Base-by-base conservation (phyloP, 2,888 invertebrate genomes). In the Coelogynopora nodosa region DNA sequence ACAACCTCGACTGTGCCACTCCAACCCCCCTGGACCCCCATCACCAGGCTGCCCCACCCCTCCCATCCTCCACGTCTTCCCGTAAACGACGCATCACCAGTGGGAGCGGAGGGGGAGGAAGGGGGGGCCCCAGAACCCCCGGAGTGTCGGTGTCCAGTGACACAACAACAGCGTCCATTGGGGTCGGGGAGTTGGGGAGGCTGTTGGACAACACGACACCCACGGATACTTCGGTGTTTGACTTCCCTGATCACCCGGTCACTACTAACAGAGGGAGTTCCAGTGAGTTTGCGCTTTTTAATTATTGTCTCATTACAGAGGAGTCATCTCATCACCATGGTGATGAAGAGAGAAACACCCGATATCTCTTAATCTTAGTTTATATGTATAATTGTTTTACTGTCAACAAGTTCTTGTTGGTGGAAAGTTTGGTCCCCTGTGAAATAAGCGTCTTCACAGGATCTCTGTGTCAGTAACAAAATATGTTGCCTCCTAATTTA, bases 141-240 rank as follows among this genome's bases (percentile, higher is more conserved):
- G 18, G 74, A 5, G 18, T 26, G 18, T n/a, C 18, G 18, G 5
- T 74, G 2, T 74, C 74, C 5, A 74, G 74, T 74, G 74, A 74
- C 23, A 74, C 74, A 26, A 49, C 49, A 18, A n/a, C n/a, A n/a
- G n/a, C n/a, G n/a, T n/a, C n/a, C n/a, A n/a, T n/a, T n/a, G n/a
- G n/a, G n/a, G 74, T 26, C 2, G 74, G 74, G 18, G 74, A 74
- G 74, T 23, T 74, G 74, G 74, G 74, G 2, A 10, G 74, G 5
- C 74, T 74, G 10, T 23, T 74, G 5, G 74, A 74, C 74, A 74
- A 74, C 74, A 74, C 74, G 74, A 74, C 74, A 2, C 74, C 74
- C 5, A 74, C 74, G 18, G 74, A 74, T 23, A 74, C 23, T 26
- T 74, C 74, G 2, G 74, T 74, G 10, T 74, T 74, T 74, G 74